Evolutionary conservation across 1,140 invertebrate species (phyloP), one percentile per base, ranked within the genome.

Genomic region (Apis laboriosa): DNA sequence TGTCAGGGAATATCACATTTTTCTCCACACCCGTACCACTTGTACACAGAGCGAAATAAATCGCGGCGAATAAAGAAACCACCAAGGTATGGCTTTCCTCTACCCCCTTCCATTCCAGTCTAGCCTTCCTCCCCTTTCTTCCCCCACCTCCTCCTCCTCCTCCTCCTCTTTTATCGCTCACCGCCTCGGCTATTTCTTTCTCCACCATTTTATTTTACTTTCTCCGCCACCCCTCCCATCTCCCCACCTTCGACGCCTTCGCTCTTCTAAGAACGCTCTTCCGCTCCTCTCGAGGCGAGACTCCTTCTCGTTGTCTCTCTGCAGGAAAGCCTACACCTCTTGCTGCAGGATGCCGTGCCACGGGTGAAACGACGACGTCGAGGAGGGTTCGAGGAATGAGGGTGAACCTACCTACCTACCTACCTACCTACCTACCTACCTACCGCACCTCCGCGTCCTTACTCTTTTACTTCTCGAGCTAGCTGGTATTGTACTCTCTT

Each of bases 401-500:
- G 78, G 61, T 79, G 85, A 83, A 72, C 66, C 73, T 71, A 43
- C 5, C 34, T 43, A 43, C 34, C 34, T 43, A 43, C 2, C 34
- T 34, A 34, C 34, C 34, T 43, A 43, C 34, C 34, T 43, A 43
- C 34, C 34, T 43, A 43, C 34, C 34, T 43, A 79, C 74, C 83
- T 85, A 60, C 56, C 72, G 12, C 85, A 74, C 56, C 72, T 49
- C 81, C 84, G 83, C 66, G n/a, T 80, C 67, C 77, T 84, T 81
- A 63, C 77, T 84, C 84, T 86, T 84, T 84, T 80, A 85, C 84
- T 78, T 84, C 34, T 43, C 68, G 49, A 74, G 83, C 55, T 77
- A 79, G 82, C 86, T 84, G 88, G 84, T 90, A 91, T 91, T 91
- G 90, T 91, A 91, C 86, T 89, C 86, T 89, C 86, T 90, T 91